Percentiles rank a stretch among this genome's conserved stretches.
Evolutionary conservation across 2,113 vertebrate species (phyloP).

Genomic region (Brachypodius melanocephalos): DNA sequence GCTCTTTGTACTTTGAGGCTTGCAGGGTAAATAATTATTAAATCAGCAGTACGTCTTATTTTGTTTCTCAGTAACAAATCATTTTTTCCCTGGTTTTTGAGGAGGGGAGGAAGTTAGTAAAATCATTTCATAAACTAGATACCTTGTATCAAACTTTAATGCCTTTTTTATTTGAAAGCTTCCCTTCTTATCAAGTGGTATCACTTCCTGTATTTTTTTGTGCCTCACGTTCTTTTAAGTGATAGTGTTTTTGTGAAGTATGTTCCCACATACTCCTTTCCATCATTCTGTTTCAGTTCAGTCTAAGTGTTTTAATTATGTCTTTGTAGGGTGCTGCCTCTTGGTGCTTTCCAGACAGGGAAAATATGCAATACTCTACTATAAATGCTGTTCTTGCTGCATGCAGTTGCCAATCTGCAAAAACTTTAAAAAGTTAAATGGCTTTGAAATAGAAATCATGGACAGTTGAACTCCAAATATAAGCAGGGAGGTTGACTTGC

Average conservation of each 20-base stretch:
- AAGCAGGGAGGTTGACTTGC: background rate
- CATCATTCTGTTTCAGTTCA: background rate
- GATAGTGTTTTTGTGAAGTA: background rate
- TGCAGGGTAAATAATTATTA: background rate
- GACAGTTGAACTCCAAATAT: background rate
- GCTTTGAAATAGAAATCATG: background rate
- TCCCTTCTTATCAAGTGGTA: background rate
- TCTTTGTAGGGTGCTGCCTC: background rate
- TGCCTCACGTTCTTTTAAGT: background rate
- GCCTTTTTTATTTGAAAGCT: background rate
- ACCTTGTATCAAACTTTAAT: background rate
- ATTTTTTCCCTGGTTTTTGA: rapidly evolving
- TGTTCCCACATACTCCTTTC: background rate
- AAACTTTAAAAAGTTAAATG: background rate
- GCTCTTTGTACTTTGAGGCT: background rate
- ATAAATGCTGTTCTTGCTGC: background rate
- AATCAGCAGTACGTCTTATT: background rate
- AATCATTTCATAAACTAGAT: background rate
- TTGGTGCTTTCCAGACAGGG: background rate
- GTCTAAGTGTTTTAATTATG: background rate
- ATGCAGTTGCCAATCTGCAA: background rate
- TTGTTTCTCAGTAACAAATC: background rate
- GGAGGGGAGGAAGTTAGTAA: background rate
- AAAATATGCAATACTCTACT: background rate
- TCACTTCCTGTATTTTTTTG: background rate